Base-by-base conservation (phyloP, 2,113 vertebrate species). In the Trematocara macrostoma region DNA sequence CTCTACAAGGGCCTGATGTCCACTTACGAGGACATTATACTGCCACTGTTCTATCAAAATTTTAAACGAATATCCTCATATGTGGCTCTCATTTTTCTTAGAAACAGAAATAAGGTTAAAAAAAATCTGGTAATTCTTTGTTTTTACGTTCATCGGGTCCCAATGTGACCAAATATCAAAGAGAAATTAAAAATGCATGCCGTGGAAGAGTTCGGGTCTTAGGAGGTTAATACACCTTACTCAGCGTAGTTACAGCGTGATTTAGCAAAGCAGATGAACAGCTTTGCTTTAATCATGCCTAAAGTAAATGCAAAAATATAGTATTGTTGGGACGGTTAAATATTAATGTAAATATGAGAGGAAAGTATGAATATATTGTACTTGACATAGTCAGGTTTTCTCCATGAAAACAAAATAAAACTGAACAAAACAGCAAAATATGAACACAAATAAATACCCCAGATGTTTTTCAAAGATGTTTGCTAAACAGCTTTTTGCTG, bases 311-410 rank as follows among this genome's bases (percentile, higher is more conserved):
- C 20, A 47, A 74, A 29, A 74, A 74, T 26, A 7, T 18, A 74
- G 8, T 74, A 29, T 71, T 71, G 67, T 11, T 26, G 23, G 23
- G 14, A 74, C 5, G 1, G 67, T 29, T 74, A 71, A 71, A 71
- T 26, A 71, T 20, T 67, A 40, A 40, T 67, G 64, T 69, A 69
- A 69, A 26, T 69, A 69, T 15, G 7, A 45, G 12, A 69, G 35
- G 64, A 69, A 69, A 69, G 38, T 23, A 15, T 69, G 64, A 42
- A 23, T 69, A 69, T 64, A 38, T 64, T 38, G 18, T n/a, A 51
- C 16, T 31, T 11, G 42, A 31, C 9, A 18, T 16, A n/a, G 23
- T 76, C 2, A 0, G 6, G 26, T 76, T 76, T 49, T 76, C 67
- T 76, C 0, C 23, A 29, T 26, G 23, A 74, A 74, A 69, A 26